Percentiles rank a stretch among this genome's conserved stretches.
Evolutionary conservation across 2,888 invertebrate species (phyloP).

Genomic region (Ischnus inquisitorius): DNA sequence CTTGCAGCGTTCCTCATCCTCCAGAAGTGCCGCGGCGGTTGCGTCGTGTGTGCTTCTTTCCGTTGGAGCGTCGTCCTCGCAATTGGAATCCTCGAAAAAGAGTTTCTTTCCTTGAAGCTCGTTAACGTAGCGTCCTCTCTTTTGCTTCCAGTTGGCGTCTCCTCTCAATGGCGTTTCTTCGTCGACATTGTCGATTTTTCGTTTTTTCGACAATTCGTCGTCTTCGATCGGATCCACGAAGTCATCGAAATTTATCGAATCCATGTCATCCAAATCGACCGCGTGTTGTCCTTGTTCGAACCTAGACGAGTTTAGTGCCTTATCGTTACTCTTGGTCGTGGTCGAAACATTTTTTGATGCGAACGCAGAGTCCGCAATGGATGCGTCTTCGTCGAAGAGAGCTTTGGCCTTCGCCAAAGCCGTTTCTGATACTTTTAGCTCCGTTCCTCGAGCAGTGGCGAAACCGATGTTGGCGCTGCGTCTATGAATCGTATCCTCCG

Average conservation of each 20-base stretch:
- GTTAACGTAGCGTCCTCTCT: conserved; percentile 74
- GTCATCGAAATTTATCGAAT: conserved; percentile 51
- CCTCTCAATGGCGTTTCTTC: conserved; percentile 73
- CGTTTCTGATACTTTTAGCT: conserved; percentile 71
- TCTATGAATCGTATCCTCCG: neutral
- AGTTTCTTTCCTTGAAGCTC: conserved; percentile 76
- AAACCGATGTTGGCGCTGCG: conserved; percentile 63
- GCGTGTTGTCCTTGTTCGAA: conserved; percentile 59
- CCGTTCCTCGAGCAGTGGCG: conserved; percentile 73
- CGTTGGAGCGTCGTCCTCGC: conserved; percentile 44
- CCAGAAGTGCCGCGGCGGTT: conserved; percentile 81
- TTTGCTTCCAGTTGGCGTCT: conserved; percentile 67
- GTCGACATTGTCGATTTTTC: conserved; percentile 72
- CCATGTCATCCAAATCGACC: conserved; percentile 39
- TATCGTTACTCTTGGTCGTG: neutral
- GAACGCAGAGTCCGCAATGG: neutral
- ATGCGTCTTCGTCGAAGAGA: conserved; percentile 45
- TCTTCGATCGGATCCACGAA: conserved; percentile 44
- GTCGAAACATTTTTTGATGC: neutral
- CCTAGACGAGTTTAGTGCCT: conserved; percentile 70
- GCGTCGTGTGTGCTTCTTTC: conserved; percentile 67
- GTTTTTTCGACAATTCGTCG: conserved; percentile 48
- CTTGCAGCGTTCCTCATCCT: conserved; percentile 78
- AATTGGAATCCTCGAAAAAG: conserved; percentile 71
- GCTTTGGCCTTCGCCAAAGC: conserved; percentile 66